Evolutionary conservation across 2,113 vertebrate genomes (phyloP).

Genomic region (Corythaeola cristata): DNA sequence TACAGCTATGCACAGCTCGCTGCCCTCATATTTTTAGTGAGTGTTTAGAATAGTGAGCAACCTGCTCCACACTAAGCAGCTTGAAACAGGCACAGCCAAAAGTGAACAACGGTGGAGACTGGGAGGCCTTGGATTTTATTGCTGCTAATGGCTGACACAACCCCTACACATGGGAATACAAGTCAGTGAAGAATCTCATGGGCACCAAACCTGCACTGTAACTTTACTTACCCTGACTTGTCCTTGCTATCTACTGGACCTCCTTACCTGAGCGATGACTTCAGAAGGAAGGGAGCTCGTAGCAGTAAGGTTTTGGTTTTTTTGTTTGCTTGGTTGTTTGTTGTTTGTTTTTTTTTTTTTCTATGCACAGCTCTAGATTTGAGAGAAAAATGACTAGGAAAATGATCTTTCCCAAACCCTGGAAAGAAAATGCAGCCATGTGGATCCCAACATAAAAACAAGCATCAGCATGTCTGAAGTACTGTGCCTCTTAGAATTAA

Average conservation of each 20-base stretch:
- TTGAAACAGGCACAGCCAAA: background rate
- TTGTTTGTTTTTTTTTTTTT: background rate
- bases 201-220: background rate
- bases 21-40: background rate
- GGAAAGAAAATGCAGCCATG: slow-evolving; percentile 18
- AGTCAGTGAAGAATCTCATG: background rate
- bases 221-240: background rate
- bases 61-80: background rate
- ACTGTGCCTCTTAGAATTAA: slow-evolving; percentile 13
- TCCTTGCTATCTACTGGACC: background rate
- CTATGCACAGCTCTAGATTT: slow-evolving; percentile 16
- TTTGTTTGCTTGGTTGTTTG: background rate
- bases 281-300: background rate
- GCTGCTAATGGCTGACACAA: background rate
- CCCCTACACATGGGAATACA: background rate
- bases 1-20: background rate
- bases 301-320: background rate
- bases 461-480: slow-evolving; percentile 3
- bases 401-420: slow-evolving; percentile 26
- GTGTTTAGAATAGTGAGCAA: background rate
- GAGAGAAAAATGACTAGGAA: slow-evolving; percentile 50
- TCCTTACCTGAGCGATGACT: background rate
- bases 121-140: background rate
- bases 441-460: slow-evolving; percentile 47
- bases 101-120: background rate